phyloP scores from a whole-genome alignment of 2,888 invertebrate species.

The Hermaeophaga mercurialis region DNA sequence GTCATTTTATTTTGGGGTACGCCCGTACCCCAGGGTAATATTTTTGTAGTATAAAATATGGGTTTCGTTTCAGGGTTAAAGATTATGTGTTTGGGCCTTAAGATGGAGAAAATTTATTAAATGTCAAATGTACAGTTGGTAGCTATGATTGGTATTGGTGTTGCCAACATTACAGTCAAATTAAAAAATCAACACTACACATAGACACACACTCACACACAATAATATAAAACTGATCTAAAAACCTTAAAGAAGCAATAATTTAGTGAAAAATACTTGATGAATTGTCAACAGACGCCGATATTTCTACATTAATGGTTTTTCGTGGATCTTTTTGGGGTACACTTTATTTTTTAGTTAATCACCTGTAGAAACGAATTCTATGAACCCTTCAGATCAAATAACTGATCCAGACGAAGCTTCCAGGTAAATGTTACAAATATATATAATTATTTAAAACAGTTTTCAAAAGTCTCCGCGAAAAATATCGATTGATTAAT shows the following conservation, averaged over 20 bases:
- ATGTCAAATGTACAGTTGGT: not conserved
- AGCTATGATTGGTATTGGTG: no score
- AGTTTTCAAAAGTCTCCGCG: not conserved
- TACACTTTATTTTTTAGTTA: slow-evolving; percentile 40
- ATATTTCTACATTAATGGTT: slow-evolving; percentile 26
- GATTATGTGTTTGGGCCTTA: no score
- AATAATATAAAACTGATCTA: not conserved
- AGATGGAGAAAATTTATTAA: not conserved
- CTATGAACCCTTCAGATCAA: slow-evolving; percentile 59
- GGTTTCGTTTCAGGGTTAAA: no score
- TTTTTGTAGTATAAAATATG: no score
- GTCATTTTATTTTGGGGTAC: no score
- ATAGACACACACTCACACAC: not conserved
- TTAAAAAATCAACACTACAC: slow-evolving; percentile 17
- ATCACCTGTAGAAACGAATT: slow-evolving; percentile 47
- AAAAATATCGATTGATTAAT: slow-evolving; percentile 17
- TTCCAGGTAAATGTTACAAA: slow-evolving; percentile 56
- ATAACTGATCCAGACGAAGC: slow-evolving; percentile 59
- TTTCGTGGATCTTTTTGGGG: slow-evolving; percentile 29
- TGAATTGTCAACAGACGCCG: slow-evolving; percentile 16
- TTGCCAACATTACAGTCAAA: not conserved
- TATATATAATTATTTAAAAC: not conserved
- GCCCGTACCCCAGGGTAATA: no score
- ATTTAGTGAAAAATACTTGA: not conserved
- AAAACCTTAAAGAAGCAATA: slow-evolving; percentile 15